These are phyloP conservation scores for Corvus cornix DNA, from an alignment of 2,113 vertebrate species.

Conservation along the genomic window DNA sequence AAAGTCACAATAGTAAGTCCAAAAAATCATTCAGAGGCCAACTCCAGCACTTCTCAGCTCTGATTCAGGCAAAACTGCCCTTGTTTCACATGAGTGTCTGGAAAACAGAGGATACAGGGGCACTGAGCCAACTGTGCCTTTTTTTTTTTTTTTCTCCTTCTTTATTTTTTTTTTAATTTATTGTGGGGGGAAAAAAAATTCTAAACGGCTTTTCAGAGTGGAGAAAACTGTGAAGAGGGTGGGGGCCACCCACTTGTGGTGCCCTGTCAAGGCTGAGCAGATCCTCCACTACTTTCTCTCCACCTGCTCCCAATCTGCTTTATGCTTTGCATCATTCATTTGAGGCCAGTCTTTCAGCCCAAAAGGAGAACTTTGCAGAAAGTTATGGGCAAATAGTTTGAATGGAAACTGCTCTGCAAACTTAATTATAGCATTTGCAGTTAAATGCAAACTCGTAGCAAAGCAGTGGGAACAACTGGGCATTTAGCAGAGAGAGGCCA, in stretches of 20 bases:
- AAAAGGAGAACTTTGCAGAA: background rate
- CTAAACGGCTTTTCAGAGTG: background rate
- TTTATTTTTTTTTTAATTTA: background rate
- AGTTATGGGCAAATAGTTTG: background rate
- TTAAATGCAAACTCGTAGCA: background rate
- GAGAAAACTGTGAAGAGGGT: background rate
- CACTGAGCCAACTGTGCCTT: background rate
- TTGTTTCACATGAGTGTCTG: slow-evolving; percentile 25
- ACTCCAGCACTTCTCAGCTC: background rate
- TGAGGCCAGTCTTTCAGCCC: background rate
- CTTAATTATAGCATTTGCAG: background rate
- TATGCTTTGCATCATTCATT: background rate
- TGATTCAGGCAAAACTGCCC: slow-evolving; percentile 3
- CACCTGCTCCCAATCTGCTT: background rate
- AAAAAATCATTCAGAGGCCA: background rate
- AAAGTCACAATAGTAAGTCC: slow-evolving; percentile 7
- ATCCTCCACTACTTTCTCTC: background rate
- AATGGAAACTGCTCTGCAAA: slow-evolving; percentile 11
- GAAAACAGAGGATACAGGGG: slow-evolving; percentile 15
- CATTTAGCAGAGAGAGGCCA: background rate
- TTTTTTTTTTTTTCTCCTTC: background rate
- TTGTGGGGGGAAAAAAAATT: background rate
- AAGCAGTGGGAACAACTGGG: background rate
- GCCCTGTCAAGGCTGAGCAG: background rate
- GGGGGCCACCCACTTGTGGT: background rate